Percentiles rank a stretch among this genome's conserved stretches.
Conservation (phyloP, 2,113 vertebrate genomes). For the Aegithalos caudatus region DNA sequence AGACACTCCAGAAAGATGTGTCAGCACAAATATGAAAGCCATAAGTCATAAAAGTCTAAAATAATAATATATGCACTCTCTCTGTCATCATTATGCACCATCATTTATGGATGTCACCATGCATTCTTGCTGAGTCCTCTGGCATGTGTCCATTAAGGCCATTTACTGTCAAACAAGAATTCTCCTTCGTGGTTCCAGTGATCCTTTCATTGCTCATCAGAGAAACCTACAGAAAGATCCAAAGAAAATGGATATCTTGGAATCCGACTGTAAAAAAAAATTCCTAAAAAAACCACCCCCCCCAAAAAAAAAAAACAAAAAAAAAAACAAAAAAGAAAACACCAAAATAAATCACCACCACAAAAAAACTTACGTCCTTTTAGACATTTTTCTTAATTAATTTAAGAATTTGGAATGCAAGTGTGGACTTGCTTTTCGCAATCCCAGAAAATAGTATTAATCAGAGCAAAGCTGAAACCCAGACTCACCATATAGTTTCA, state of each 20-base stretch:
- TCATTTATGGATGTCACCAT: not conserved
- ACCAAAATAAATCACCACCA: too few species aligned
- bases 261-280: not conserved
- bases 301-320: not conserved
- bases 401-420: not conserved
- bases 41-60: constrained; percentile 1
- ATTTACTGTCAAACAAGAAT: constrained; percentile 40
- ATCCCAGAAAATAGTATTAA: not conserved
- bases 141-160: constrained; percentile 17
- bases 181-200: not conserved
- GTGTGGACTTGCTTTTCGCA: not conserved
- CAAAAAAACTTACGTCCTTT: not conserved
- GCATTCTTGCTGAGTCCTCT: constrained; percentile 27
- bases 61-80: not conserved
- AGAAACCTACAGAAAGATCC: constrained; percentile 3
- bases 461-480: not conserved
- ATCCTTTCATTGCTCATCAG: not conserved
- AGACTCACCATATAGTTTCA: not conserved
- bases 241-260: not conserved
- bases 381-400: not conserved
- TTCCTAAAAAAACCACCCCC: not conserved
- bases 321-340: too few species aligned
- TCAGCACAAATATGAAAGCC: constrained; percentile 35
- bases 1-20: not conserved
- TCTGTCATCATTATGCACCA: not conserved